Evolutionary conservation across 2,888 invertebrate species (phyloP), one percentile per base, ranked within the genome.

Genomic region (Diplolepis rosae): DNA sequence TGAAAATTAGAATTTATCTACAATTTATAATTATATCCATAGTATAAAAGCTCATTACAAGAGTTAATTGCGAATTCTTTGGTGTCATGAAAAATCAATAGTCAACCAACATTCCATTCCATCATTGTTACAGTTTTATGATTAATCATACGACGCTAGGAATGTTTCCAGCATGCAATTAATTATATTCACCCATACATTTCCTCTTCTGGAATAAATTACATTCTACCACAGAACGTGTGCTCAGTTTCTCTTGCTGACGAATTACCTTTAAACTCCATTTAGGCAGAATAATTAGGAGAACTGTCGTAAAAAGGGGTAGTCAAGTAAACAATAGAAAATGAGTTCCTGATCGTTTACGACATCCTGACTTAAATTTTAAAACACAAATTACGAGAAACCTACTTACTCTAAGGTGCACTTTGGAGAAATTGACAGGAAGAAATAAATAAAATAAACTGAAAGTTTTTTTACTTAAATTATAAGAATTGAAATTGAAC

Each of bases 181-280:
- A 61, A 61, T 61, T 61, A 61, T 61, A 61, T 61, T 61, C 61
- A 24, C 35, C 39, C 61, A 61, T 61, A 42, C 39, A 39, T 39
- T 35, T 61, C 39, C 39, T 61, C 39, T 42, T 61, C 39, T 61
- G 39, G 3, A 42, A 61, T 61, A 61, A 61, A 61, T 61, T 61
- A 27, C 39, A 35, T 35, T 18, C 22, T 39, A 27, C 24, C 32
- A 22, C 18, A 39, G 56, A 61, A 61, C 35, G n/a, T 61, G 56
- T 4, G 22, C n/a, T 35, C 56, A 24, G 39, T 61, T 42, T 42
- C 61, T 42, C 61, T 35, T n/a, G 27, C 24, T 61, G 61, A 39
- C 39, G 39, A 24, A 61, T 61, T 42, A 24, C 39, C 27, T 24
- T 61, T 61, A 61, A 61, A 61, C 39, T 61, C 39, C 61, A 61